Conservation (phyloP, 2,113 vertebrate genomes). For the Chaetorhynchus papuensis region DNA sequence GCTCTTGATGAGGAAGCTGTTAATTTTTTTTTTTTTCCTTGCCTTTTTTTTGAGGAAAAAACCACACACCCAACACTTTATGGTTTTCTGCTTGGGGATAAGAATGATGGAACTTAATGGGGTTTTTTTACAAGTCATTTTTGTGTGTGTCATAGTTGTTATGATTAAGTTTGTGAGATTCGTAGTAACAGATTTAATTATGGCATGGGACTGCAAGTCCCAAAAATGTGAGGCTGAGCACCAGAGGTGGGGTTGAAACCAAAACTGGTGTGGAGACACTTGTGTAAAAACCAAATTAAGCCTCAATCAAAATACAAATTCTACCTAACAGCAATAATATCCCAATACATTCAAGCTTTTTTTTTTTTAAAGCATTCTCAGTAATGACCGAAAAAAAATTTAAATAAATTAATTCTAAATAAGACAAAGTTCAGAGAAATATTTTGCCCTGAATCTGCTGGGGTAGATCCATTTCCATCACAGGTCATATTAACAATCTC, state of each 20-base stretch:
- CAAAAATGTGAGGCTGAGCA: background rate
- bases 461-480: background rate
- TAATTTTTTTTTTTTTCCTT: background rate
- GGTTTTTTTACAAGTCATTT: background rate
- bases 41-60: background rate
- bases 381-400: background rate
- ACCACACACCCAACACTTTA: background rate
- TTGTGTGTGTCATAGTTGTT: background rate
- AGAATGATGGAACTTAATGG: background rate
- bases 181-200: background rate
- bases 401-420: background rate
- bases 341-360: background rate
- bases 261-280: background rate
- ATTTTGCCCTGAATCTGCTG: background rate
- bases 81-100: background rate
- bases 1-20: background rate
- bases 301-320: background rate
- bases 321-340: background rate
- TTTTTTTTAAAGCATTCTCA: background rate
- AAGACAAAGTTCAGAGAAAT: background rate
- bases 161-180: background rate
- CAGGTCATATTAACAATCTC: background rate
- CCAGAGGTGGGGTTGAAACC: background rate
- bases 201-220: background rate
- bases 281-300: background rate